phyloP scores from a whole-genome alignment of 2,113 vertebrate species.

The Heptranchias perlo region DNA sequence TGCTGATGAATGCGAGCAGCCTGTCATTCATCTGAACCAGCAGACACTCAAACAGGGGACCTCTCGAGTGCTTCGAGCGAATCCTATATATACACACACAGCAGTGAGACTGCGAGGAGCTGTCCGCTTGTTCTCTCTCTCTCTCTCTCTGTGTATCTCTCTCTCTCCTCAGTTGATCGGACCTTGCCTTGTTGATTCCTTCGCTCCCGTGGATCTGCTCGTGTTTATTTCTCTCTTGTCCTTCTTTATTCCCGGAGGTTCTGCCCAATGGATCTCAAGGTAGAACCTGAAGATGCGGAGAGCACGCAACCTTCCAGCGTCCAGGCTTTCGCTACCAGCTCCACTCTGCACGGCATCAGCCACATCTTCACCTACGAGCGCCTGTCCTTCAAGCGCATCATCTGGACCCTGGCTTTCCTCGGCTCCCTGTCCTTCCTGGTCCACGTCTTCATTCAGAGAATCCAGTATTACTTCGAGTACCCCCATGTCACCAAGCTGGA shows the following conservation, averaged over 20 bases:
- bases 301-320: slow-evolving; percentile 76
- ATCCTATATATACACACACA: slow-evolving; percentile 8
- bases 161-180: not conserved
- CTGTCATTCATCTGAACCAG: slow-evolving; percentile 6
- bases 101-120: slow-evolving; percentile 21
- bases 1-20: not conserved
- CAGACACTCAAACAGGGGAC: not conserved
- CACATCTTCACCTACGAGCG: slow-evolving; percentile 98
- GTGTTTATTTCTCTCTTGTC: not conserved
- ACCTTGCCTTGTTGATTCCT: not conserved
- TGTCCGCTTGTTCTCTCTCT: not conserved
- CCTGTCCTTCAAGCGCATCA: slow-evolving; percentile 77
- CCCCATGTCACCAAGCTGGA: slow-evolving; percentile 96
- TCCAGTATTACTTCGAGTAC: slow-evolving; percentile 94
- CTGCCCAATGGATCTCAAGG: slow-evolving; percentile 78
- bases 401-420: slow-evolving; percentile 92
- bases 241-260: not conserved
- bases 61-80: not conserved
- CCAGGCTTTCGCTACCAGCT: slow-evolving; percentile 92
- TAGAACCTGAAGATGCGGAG: slow-evolving; percentile 83
- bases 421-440: slow-evolving; percentile 79
- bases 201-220: no score
- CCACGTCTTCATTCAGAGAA: slow-evolving; percentile 85
- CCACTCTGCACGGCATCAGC: slow-evolving; percentile 93
- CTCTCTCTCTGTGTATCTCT: not conserved